Evolutionary conservation across 2,888 invertebrate species (phyloP).

Genomic region (Urechis unicinctus): DNA sequence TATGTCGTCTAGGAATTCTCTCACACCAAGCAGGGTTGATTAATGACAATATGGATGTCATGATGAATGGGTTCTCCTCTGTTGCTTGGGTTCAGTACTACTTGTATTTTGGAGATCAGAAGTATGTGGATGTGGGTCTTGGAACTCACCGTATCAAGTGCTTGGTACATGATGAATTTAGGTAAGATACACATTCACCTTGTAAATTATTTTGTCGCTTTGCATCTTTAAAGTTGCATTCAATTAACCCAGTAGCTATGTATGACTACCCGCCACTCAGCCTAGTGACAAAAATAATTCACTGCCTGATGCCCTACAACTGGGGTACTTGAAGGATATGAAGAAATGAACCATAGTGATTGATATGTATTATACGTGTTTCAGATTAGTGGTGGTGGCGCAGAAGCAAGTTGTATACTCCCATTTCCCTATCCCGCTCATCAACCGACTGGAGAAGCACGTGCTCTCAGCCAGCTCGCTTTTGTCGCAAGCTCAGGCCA

Average conservation of each 20-base stretch:
- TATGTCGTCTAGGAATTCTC: no score
- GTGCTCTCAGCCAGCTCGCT: slow-evolving; percentile 41
- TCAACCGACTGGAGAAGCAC: slow-evolving; percentile 46
- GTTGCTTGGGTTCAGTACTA: slow-evolving; percentile 9
- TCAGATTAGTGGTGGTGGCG: slow-evolving; percentile 40
- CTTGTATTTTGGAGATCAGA: slow-evolving; percentile 24
- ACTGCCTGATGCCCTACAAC: no score
- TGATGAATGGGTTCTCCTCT: neutral
- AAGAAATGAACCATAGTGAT: no score
- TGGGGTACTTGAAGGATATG: no score
- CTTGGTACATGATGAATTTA: slow-evolving; percentile 35
- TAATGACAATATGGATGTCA: no score
- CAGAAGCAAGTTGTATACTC: slow-evolving; percentile 39
- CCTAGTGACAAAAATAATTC: no score
- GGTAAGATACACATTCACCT: slow-evolving; percentile 24
- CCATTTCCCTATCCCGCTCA: slow-evolving; percentile 44
- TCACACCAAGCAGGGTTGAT: no score
- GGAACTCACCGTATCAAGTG: slow-evolving; percentile 43
- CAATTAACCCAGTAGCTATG: no score
- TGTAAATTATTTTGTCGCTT: neutral
- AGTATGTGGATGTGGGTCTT: slow-evolving; percentile 42
- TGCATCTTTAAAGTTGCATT: neutral
- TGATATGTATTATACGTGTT: neutral
- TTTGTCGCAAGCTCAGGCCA: slow-evolving; percentile 11
- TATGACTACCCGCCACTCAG: no score